phyloP scores from a whole-genome alignment of 2,888 invertebrate genomes.

The Polydrusus pterygomalis region DNA sequence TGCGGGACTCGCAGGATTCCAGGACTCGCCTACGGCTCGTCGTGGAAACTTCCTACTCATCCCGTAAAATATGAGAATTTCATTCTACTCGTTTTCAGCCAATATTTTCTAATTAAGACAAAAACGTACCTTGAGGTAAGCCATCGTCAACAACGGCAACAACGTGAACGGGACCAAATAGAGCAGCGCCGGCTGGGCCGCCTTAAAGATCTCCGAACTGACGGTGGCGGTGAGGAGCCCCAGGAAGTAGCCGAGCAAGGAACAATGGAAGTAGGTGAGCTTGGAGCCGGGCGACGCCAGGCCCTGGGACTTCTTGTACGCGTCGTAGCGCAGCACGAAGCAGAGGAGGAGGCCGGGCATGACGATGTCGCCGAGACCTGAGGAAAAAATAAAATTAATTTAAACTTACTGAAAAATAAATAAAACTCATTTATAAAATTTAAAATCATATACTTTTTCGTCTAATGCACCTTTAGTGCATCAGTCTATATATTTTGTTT shows the following conservation, averaged over 20 bases:
- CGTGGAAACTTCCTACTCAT: no score
- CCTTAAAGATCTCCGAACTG: conserved; percentile 98
- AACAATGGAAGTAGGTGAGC: conserved; percentile 98
- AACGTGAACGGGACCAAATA: conserved; percentile 98
- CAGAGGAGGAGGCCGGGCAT: conserved; percentile 97
- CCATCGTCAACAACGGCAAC: conserved; percentile 97
- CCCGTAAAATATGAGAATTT: no score
- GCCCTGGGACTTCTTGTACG: conserved; percentile 94
- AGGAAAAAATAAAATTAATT: conserved; percentile 52
- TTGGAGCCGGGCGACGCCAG: conserved; percentile 73
- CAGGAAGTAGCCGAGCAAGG: conserved; percentile 95
- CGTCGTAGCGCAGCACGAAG: conserved; percentile 97
- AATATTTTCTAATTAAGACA: background rate
- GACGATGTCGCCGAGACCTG: conserved; percentile 87
- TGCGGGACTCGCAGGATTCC: no score
- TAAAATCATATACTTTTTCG: no score
- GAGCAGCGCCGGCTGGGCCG: conserved; percentile 96
- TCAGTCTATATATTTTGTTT: no score
- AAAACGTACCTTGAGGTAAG: conserved; percentile 90
- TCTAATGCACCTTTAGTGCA: no score
- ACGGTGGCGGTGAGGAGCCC: conserved; percentile 72
- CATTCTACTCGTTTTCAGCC: background rate
- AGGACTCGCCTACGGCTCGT: no score
- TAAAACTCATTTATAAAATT: no score
- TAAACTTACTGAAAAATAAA: no score